phyloP scores from a whole-genome alignment of 2,797 vertebrate genomes.

The Pteronotus mesoamericanus region DNA sequence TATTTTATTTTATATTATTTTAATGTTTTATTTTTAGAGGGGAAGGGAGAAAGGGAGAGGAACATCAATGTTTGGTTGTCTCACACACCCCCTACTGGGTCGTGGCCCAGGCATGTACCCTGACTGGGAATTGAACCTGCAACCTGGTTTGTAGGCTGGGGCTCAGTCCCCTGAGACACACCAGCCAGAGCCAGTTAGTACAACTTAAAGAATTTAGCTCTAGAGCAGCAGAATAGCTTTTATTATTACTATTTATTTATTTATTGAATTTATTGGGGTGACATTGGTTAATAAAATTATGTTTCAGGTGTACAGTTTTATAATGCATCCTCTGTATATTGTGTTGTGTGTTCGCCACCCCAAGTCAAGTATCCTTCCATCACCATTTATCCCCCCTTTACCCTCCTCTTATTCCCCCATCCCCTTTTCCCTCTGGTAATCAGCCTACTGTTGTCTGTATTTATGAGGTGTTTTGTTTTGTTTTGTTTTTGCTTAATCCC shows the following conservation, averaged over 20 bases:
- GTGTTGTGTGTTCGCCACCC: neutral
- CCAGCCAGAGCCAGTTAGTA: too few species aligned
- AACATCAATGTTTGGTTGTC: too few species aligned
- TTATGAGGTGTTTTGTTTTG: neutral
- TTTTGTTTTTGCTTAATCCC: neutral
- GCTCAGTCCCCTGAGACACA: too few species aligned
- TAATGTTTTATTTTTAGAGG: too few species aligned
- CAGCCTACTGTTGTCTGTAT: neutral
- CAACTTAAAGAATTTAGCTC: too few species aligned
- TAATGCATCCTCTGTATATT: neutral
- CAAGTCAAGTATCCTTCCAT: neutral
- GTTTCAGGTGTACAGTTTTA: neutral
- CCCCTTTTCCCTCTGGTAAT: neutral
- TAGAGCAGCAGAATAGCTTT: neutral
- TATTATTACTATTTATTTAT: neutral
- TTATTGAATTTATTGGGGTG: neutral
- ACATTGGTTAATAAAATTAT: neutral
- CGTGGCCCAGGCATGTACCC: too few species aligned
- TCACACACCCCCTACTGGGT: too few species aligned
- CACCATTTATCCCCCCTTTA: neutral
- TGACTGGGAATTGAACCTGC: too few species aligned
- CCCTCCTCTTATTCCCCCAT: neutral
- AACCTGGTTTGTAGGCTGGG: too few species aligned
- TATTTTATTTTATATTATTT: too few species aligned
- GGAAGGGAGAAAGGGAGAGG: too few species aligned